Percentiles rank a stretch among this genome's conserved stretches.
These are phyloP conservation scores for Spialia ferax DNA, from an alignment of 2,888 invertebrate species.

Conservation along the genomic window DNA sequence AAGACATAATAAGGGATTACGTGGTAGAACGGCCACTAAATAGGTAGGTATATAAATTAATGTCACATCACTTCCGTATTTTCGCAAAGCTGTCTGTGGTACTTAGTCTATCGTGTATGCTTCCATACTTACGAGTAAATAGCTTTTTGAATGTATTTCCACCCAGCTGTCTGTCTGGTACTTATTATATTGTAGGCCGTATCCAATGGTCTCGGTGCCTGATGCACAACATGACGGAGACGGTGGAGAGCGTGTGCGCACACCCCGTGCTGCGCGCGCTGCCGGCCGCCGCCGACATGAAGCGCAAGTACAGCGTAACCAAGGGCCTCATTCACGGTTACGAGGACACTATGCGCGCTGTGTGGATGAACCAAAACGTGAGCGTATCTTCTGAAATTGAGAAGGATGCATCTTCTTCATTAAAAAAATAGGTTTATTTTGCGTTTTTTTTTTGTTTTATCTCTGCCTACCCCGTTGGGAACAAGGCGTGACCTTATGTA, in stretches of 20 bases:
- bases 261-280: slow-evolving; percentile 91
- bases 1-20: not conserved
- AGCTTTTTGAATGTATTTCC: no score
- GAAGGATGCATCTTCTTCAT: not conserved
- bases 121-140: no score
- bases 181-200: no score
- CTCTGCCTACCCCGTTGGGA: no score
- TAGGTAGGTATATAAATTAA: no score
- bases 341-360: slow-evolving; percentile 92
- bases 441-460: no score
- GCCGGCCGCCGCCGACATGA: slow-evolving; percentile 91
- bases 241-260: slow-evolving; percentile 92
- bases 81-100: no score
- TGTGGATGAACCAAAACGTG: slow-evolving; percentile 95
- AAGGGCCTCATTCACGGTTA: slow-evolving; percentile 91
- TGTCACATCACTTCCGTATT: no score
- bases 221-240: slow-evolving; percentile 92
- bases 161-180: no score
- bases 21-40: not conserved
- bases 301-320: slow-evolving; percentile 91
- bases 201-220: slow-evolving; percentile 94
- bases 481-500: no score
- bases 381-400: slow-evolving; percentile 46
- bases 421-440: no score
- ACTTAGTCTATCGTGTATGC: no score